Evolutionary conservation across 2,113 vertebrate species (phyloP), one percentile per base, ranked within the genome.

Genomic region (Plestiodon gilberti): DNA sequence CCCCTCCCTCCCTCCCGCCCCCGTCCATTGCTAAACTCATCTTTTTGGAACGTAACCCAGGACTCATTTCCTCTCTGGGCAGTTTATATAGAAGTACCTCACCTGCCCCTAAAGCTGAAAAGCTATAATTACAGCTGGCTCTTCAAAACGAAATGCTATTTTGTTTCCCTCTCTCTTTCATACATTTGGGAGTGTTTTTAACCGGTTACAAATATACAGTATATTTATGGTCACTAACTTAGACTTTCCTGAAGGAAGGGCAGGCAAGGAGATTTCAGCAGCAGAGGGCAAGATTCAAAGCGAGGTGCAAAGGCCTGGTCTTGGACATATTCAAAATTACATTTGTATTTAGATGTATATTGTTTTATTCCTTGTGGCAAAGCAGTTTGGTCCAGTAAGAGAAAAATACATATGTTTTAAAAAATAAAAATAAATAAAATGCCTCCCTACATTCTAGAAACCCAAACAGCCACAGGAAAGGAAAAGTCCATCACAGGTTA

Each of bases 11-110:
- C 88, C 87, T 8, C 83, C 35, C 23, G 33, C 83, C 87, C 88
- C 83, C 82, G 92, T 82, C 76, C 14, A 67, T 82, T 81, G 89
- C 86, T 93, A 88, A 93, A 94, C 85, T 92, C 93, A 92, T 90
- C 93, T 48, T 0, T 89, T 91, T 92, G 90, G 90, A 95, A 92
- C 87, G 86, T 91, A 93, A 91, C 91, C 83, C 86, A 90, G 79
- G 90, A 90, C 90, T 91, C 87, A 94, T 95, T 93, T 94, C 91
- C 90, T 92, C 84, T 91, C 91, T 93, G 92, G 90, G 73, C 86
- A 87, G 89, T 89, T 91, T 89, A 89, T 92, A 91, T 91, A 89
- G 90, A 88, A 89, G 84, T 88, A 83, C 57, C 88, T 93, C 87
- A 93, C 93, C 93, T 95, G 91, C 78, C 91, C 48, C 90, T 0